Base-by-base conservation (phyloP, 2,113 vertebrate species). In the Passer montanus region DNA sequence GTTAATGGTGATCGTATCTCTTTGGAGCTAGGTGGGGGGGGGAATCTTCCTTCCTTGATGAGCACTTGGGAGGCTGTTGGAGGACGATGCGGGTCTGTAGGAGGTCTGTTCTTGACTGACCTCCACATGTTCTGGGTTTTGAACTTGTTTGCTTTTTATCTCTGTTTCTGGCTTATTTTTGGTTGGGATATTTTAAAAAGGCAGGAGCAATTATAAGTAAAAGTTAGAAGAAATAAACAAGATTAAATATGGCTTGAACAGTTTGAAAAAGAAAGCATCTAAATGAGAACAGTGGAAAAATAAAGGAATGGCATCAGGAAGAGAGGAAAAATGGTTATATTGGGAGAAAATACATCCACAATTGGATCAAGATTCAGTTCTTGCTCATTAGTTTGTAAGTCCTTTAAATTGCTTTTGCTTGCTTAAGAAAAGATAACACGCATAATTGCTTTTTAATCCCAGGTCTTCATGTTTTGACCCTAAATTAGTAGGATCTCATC, bases 1-100 rank as follows among this genome's bases (percentile, higher is more conserved):
- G 9, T 55, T 79, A 59, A 49, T 0, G 13, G 13, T 6, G 23
- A 49, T 79, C 0, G 0, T n/a, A 21, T 50, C 3, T 6, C 50
- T 91, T 73, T 75, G 53, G 35, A 87, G 31, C 0, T 0, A 43
- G 35, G 27, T 15, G 19, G 30, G 18, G 1, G 6, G 21, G 75
- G 6, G 75, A 15, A 19, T 22, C 14, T 21, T 16, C 7, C 11
- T 58, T 67, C 15, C 18, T 56, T 77, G 4, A 8, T 33, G 18
- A 0, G 3, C 59, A 17, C 24, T 69, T 83, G 37, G 27, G 44
- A 90, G 27, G 44, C 24, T 72, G 21, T 50, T 7, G 33, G 63
- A 59, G 37, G n/a, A 66, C 27, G 46, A 28, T 0, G 2, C 15
- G 52, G 6, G 20, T 59, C 62, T 76, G 24, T 33, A 64, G 39